A percentile compares a stretch with the other conserved stretches of the same genome.
Conservation (phyloP, 2,888 invertebrate genomes). For the Limnephilus auricula region DNA sequence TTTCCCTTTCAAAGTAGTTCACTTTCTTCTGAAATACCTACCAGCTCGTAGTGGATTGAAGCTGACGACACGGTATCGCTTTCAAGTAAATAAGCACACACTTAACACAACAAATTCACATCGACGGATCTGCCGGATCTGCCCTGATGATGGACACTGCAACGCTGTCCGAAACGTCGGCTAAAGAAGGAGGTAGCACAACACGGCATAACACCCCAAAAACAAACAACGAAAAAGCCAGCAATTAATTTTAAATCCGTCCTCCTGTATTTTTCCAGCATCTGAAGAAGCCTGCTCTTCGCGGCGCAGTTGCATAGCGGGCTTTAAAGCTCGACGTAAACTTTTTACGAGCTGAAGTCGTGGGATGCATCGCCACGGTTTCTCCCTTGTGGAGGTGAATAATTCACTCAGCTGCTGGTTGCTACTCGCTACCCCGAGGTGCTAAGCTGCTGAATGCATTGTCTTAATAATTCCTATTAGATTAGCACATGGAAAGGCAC, state of each 20-base stretch:
- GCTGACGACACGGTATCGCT: too few species aligned
- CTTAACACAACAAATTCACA: too few species aligned
- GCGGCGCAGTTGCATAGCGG: neutral
- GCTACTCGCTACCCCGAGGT: neutral
- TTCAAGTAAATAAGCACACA: too few species aligned
- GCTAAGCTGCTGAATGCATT: conserved; percentile 22
- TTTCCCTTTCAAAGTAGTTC: too few species aligned
- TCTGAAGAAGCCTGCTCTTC: neutral
- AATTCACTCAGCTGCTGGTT: conserved; percentile 17
- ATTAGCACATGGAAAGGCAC: neutral
- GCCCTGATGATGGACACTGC: too few species aligned
- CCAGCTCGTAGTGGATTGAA: too few species aligned
- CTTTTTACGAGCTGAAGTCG: conserved; percentile 48
- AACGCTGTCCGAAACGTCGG: too few species aligned
- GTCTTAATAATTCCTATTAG: conserved; percentile 29
- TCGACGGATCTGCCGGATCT: too few species aligned
- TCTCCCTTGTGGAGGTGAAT: conserved; percentile 18
- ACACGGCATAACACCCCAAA: too few species aligned
- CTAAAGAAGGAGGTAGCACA: too few species aligned
- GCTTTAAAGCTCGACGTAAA: conserved; percentile 41
- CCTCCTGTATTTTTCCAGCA: neutral
- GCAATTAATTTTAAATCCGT: neutral
- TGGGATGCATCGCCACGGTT: neutral
- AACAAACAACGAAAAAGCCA: too few species aligned
- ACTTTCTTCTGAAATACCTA: too few species aligned